A percentile compares a stretch with the other conserved stretches of the same genome.
Conservation (phyloP, 1,140 invertebrate species). For the Apis cerana region DNA sequence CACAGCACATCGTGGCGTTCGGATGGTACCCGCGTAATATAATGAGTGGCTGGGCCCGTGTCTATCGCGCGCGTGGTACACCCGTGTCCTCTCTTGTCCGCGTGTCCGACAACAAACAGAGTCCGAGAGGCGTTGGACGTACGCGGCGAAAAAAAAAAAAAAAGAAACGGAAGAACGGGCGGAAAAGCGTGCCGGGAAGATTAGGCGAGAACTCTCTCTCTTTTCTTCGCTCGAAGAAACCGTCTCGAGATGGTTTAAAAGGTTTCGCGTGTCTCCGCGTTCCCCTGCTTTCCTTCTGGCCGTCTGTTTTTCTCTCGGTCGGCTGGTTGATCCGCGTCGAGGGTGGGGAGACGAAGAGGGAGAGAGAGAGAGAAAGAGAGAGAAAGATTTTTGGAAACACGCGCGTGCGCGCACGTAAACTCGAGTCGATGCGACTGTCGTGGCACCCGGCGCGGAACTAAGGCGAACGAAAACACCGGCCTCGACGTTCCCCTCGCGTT, state of each 20-base stretch:
- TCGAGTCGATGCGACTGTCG: conserved; percentile 77
- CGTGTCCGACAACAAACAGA: too few species aligned
- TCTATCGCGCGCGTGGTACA: background rate
- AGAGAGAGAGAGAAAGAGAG: conserved; percentile 37
- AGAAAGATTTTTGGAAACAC: conserved; percentile 48
- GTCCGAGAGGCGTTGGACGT: too few species aligned
- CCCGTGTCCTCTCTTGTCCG: too few species aligned
- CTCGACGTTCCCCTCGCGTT: conserved; percentile 72
- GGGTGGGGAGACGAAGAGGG: conserved; percentile 23
- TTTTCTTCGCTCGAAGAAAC: too few species aligned
- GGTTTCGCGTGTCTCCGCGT: background rate
- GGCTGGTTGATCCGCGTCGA: background rate
- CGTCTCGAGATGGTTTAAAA: background rate
- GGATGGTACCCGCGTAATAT: conserved; percentile 32
- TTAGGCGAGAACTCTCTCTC: too few species aligned
- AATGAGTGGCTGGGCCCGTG: background rate
- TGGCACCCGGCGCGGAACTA: conserved; percentile 81
- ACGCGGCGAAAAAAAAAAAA: too few species aligned
- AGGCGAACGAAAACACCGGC: conserved; percentile 76
- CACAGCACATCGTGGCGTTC: conserved; percentile 76
- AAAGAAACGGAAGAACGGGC: too few species aligned
- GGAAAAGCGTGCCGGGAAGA: background rate
- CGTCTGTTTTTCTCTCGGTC: conserved; percentile 4
- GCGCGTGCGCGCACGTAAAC: conserved; percentile 73
- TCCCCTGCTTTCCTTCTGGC: background rate